Conservation (phyloP, 2,888 invertebrate genomes). For the Amblyjoppa proteus region DNA sequence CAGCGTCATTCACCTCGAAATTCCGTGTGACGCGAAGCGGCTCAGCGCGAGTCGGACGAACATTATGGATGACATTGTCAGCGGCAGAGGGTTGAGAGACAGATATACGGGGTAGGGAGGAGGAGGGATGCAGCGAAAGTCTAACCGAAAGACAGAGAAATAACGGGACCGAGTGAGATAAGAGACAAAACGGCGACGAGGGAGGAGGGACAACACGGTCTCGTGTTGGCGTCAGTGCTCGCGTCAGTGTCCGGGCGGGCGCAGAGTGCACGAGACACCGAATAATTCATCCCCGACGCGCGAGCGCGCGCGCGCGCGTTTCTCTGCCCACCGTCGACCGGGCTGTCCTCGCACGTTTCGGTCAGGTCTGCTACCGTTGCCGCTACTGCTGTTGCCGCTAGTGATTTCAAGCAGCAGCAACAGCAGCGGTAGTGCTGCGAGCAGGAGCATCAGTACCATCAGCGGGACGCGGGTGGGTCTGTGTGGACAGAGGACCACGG, state of each 20-base stretch:
- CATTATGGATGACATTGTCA: conserved; percentile 83
- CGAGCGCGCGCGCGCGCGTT: conserved; percentile 15
- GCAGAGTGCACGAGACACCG: conserved; percentile 81
- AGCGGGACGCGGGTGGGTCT: not conserved
- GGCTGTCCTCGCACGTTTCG: conserved; percentile 40
- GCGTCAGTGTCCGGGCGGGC: conserved; percentile 63
- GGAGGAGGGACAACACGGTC: conserved; percentile 44
- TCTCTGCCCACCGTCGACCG: conserved; percentile 57
- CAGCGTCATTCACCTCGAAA: conserved; percentile 50
- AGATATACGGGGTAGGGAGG: conserved; percentile 56
- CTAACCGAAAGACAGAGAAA: conserved; percentile 29
- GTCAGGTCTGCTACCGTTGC: not conserved
- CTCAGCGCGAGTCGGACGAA: conserved; percentile 66
- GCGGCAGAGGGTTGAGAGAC: conserved; percentile 69
- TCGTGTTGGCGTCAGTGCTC: conserved; percentile 74
- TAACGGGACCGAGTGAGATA: conserved; percentile 61
- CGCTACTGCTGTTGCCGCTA: conserved; percentile 3
- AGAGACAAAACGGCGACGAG: conserved; percentile 35
- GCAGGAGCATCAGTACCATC: not conserved
- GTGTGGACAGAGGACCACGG: not conserved
- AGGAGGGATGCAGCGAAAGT: conserved; percentile 36
- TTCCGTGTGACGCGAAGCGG: conserved; percentile 51
- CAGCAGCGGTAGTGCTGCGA: not conserved
- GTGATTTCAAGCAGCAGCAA: conserved; percentile 7
- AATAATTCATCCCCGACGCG: conserved; percentile 81